Evolutionary conservation across 1,140 invertebrate species (phyloP).

Genomic region (Neoseiulus cucumeris): DNA sequence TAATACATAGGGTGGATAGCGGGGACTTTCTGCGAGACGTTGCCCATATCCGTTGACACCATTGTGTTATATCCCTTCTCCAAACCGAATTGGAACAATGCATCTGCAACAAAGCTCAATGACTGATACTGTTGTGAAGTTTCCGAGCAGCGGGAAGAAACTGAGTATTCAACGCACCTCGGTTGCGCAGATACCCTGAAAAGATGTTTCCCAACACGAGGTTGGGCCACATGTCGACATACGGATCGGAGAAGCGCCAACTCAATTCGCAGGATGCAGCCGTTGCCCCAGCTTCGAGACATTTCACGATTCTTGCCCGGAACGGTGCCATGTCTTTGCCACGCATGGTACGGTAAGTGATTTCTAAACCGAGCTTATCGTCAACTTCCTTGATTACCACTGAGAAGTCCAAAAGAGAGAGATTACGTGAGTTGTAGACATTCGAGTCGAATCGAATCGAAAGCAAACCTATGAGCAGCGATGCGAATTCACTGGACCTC

Average conservation of each 20-base stretch:
- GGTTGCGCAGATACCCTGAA: not conserved
- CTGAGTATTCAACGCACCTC: not conserved
- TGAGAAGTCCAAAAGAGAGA: not conserved
- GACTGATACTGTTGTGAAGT: too few species aligned
- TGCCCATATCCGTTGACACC: conserved; percentile 26
- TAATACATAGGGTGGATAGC: conserved; percentile 26
- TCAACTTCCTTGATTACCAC: not conserved
- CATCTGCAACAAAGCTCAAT: not conserved
- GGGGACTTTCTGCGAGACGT: conserved; percentile 27
- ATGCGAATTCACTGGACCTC: too few species aligned
- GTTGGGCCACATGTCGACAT: conserved; percentile 5
- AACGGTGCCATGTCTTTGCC: not conserved
- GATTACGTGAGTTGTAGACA: too few species aligned
- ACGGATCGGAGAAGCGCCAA: not conserved
- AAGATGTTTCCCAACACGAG: not conserved
- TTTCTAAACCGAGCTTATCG: not conserved
- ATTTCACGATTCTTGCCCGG: not conserved
- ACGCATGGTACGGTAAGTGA: not conserved
- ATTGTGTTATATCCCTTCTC: not conserved
- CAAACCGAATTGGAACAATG: not conserved
- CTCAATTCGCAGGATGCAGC: not conserved
- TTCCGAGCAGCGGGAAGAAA: too few species aligned
- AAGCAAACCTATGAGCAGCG: too few species aligned
- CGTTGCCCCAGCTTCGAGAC: not conserved
- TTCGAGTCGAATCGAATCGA: too few species aligned